Evolutionary conservation across 2,113 vertebrate species (phyloP), one percentile per base, ranked within the genome.

Genomic region (Rhabdornis inornatus): DNA sequence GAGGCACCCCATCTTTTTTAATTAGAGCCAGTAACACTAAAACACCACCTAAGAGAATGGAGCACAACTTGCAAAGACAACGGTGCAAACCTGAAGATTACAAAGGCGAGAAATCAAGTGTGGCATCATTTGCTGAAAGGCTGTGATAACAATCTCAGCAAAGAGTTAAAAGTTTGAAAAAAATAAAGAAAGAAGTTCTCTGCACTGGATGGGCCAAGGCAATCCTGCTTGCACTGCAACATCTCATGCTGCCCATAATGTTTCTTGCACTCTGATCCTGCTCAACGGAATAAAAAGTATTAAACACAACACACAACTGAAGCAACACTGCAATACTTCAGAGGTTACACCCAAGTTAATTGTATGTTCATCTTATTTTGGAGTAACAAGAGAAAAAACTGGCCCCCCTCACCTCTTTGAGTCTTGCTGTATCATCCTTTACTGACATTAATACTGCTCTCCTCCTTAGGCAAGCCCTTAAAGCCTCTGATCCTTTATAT

Each of bases 401-500:
- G 14, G 10, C 10, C 15, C 24, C 37, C 10, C 30, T 35, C 18
- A 6, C 7, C 8, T 50, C 31, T 70, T 49, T n/a, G 47, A 84
- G 50, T 42, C 80, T 66, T 75, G 64, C 76, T 82, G 71, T 39
- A 40, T 87, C 85, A 92, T 93, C 57, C 31, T 53, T 50, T 53
- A 86, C 68, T 59, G 71, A 63, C 90, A 89, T 78, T 86, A 93
- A 81, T 24, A 90, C 4, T 71, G 88, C 71, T 75, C 79, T 77
- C 60, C 80, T 86, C 77, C 49, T 74, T 44, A 82, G 52, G 70
- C 90, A 85, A 96, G 76, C 91, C 90, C 80, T 86, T 88, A 86
- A 74, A 90, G 80, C 65, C 91, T 94, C 90, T 86, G 63, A 93
- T 88, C 87, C 87, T 92, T 89, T 96, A 82, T 93, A 89, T 95